These are phyloP conservation scores for Sinohyriopsis cumingii DNA, from an alignment of 2,888 invertebrate species.

Conservation along the genomic window DNA sequence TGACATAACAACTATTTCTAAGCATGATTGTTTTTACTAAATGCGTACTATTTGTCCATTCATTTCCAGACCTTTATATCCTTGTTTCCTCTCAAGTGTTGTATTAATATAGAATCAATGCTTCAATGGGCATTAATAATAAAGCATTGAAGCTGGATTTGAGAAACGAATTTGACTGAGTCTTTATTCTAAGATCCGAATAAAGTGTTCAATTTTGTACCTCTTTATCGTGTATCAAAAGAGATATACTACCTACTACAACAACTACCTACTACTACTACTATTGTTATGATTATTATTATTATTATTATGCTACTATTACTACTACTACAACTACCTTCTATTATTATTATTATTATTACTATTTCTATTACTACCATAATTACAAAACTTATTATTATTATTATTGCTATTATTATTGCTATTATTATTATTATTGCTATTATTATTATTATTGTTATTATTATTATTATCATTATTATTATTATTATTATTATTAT, in stretches of 20 bases:
- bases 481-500: slow-evolving; percentile 1
- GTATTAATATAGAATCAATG: no score
- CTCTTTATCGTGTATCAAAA: no score
- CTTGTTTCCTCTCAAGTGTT: no score
- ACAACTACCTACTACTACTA: not conserved
- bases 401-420: not conserved
- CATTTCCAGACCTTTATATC: no score
- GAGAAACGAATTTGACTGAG: no score
- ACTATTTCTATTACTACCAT: not conserved
- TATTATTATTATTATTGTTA: not conserved
- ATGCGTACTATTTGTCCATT: no score
- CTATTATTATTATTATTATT: not conserved
- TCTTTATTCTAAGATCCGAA: no score
- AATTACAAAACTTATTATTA: not conserved
- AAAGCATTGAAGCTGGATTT: no score
- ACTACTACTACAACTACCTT: not conserved
- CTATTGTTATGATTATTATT: not conserved
- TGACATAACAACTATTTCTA: no score
- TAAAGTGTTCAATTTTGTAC: no score
- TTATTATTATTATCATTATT: not conserved
- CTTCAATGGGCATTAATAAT: no score
- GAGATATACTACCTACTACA: not conserved
- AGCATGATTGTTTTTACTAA: no score
- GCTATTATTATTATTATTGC: not conserved
- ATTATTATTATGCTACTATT: not conserved